Conservation (phyloP, 2,888 invertebrate genomes). For the Agapostemon virescens region DNA sequence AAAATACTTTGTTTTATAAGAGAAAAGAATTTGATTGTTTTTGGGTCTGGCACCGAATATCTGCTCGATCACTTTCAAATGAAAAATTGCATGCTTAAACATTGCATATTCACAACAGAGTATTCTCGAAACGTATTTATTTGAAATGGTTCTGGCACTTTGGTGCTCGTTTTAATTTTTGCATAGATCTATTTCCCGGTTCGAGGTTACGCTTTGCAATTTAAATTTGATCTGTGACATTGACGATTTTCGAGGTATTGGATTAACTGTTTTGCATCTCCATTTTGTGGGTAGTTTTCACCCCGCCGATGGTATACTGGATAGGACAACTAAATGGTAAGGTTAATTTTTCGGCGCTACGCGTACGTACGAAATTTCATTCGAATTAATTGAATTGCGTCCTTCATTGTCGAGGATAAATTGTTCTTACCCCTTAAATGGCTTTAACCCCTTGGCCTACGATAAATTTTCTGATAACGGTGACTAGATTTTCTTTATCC, state of each 20-base stretch:
- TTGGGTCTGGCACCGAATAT: no score
- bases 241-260: no score
- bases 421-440: background rate
- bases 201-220: background rate
- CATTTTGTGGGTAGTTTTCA: background rate
- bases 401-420: background rate
- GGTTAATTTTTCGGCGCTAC: background rate
- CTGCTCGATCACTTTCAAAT: no score
- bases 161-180: no score
- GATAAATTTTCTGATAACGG: no score
- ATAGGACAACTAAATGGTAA: background rate
- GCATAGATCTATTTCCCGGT: background rate
- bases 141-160: background rate
- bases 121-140: background rate
- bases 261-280: background rate
- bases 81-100: no score
- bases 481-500: no score
- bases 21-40: background rate
- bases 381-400: background rate
- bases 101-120: background rate
- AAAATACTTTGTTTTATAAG: background rate
- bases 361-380: background rate
- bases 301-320: background rate
- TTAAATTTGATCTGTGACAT: background rate
- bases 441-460: no score